A percentile compares a stretch with the other conserved stretches of the same genome.
These are phyloP conservation scores for Ypsolopha sequella DNA, from an alignment of 2,888 invertebrate species.

Conservation along the genomic window DNA sequence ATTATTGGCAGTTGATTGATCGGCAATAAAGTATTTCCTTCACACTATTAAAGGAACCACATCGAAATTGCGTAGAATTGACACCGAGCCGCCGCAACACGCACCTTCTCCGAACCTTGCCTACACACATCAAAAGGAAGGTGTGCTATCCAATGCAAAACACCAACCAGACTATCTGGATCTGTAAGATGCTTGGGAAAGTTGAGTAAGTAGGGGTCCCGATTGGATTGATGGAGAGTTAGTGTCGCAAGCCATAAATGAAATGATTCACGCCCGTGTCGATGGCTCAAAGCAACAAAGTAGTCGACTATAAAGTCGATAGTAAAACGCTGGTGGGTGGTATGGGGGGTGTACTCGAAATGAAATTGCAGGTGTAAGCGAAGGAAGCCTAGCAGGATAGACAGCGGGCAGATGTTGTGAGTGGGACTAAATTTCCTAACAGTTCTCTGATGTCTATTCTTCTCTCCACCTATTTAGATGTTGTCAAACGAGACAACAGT, in stretches of 20 bases:
- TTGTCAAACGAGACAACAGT: too few relatives aligned
- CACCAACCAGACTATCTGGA: neutral
- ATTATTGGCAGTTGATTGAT: neutral
- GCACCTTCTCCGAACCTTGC: slow-evolving; percentile 5
- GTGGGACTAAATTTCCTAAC: too few relatives aligned
- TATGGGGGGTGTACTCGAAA: slow-evolving; percentile 2
- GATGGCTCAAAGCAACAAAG: slow-evolving; percentile 31
- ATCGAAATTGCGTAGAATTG: slow-evolving; percentile 5
- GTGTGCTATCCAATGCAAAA: neutral
- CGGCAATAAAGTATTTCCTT: neutral
- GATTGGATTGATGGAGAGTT: neutral
- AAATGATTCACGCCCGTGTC: slow-evolving; percentile 17
- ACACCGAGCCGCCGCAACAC: slow-evolving; percentile 1
- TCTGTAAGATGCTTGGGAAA: neutral
- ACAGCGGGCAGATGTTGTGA: too few relatives aligned
- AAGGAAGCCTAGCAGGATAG: neutral
- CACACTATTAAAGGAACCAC: neutral
- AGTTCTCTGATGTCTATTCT: too few relatives aligned
- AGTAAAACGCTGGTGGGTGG: slow-evolving; percentile 9
- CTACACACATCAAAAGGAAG: slow-evolving; percentile 5
- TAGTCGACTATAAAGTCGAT: slow-evolving; percentile 17
- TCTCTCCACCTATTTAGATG: too few relatives aligned
- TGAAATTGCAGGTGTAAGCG: slow-evolving; percentile 7
- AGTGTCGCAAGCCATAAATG: neutral
- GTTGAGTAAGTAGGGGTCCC: too few relatives aligned